Conservation (phyloP, 30 jellyfish, hydroid and myxozoan species). For the Aurelia aurita region DNA sequence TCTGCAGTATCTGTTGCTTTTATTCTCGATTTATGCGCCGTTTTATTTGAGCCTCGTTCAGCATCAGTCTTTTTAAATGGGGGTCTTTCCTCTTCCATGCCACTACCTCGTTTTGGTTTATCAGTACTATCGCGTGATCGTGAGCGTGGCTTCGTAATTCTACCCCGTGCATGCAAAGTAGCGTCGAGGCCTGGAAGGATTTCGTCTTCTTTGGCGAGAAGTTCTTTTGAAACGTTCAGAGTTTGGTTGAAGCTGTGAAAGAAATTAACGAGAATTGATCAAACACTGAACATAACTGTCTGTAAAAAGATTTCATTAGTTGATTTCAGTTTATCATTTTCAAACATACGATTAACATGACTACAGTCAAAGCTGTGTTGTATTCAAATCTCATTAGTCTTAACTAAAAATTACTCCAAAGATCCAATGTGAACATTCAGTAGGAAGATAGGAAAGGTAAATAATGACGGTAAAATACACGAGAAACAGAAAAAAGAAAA, state of each 20-base stretch:
- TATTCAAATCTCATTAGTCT: too few relatives aligned
- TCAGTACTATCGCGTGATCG: constrained; percentile 51
- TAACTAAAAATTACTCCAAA: too few relatives aligned
- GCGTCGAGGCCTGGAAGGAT: constrained; percentile 61
- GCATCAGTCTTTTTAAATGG: constrained; percentile 2
- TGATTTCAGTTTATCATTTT: too few relatives aligned
- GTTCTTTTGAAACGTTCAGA: constrained; percentile 36
- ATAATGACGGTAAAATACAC: too few relatives aligned
- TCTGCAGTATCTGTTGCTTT: background rate
- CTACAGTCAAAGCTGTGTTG: too few relatives aligned
- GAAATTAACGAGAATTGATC: background rate
- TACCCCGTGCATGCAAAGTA: constrained; percentile 16
- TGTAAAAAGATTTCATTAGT: background rate
- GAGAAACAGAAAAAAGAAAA: too few relatives aligned
- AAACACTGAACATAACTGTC: background rate
- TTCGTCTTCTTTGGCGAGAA: constrained; percentile 11
- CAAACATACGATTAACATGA: too few relatives aligned
- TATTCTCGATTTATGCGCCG: too few relatives aligned
- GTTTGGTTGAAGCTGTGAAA: constrained; percentile 30
- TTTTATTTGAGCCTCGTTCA: too few relatives aligned
- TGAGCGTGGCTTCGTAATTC: constrained; percentile 32
- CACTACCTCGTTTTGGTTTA: constrained; percentile 46
- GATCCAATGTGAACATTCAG: too few relatives aligned
- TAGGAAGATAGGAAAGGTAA: too few relatives aligned
- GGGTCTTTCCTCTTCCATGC: constrained; percentile 47